Base-by-base conservation (phyloP, 2,888 invertebrate genomes). In the Cyaniris semiargus region DNA sequence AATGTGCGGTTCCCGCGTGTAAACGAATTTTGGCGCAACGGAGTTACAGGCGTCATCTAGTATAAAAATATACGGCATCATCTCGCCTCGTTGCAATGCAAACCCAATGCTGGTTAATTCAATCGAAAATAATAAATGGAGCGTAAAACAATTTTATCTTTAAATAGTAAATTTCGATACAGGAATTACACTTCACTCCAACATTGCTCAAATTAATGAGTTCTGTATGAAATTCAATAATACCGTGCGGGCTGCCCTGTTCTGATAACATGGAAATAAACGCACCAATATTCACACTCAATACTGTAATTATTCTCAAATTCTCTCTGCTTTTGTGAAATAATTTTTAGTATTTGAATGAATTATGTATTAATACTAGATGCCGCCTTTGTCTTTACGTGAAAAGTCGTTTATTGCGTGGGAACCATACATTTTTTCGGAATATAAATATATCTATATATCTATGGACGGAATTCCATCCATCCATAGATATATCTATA, bases 191-290 rank as follows among this genome's bases (percentile, higher is more conserved):
- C 66, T 27, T 66, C 66, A 31, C 66, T 66, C 21, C 15, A 66
- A 66, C 27, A 66, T 66, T 66, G 66, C 66, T 66, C 18, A 27
- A 66, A 66, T 66, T 66, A 66, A 66, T 66, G 27, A 23, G 27
- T 27, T 27, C 23, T 66, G 66, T 66, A 6, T 6, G 27, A 66
- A 27, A 66, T 66, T 66, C 66, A 66, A 66, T 66, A 66, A 66
- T 18, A 31, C 7, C 66, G 66, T 27, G 66, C 66, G 66, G 60
- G 10, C 66, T 21, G 66, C 66, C 6, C 7, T 4, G 60, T 4
- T 15, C 66, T 2, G 66, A 66, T 66, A 66, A 66, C 66, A 27
- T 44, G 66, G 27, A 66, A 66, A 66, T 66, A 27, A 66, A 66
- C 18, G 66, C 15, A 27, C 13, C 66, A 66, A 66, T 66, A 66